Conservation (phyloP, 2,888 invertebrate genomes). For the Caenorhabditis sp. region DNA sequence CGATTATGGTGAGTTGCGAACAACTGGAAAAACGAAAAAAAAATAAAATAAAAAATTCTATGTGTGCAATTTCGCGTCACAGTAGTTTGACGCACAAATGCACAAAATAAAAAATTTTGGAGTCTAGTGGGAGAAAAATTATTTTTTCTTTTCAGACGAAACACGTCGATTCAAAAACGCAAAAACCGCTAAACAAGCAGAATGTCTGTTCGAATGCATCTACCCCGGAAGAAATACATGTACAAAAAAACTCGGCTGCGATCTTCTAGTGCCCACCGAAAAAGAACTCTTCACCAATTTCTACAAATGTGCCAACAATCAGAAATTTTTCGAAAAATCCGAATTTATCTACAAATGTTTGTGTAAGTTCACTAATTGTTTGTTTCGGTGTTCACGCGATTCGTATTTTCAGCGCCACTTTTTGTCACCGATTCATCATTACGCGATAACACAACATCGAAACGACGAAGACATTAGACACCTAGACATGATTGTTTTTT, state of each 20-base stretch:
- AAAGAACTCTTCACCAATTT: constrained; percentile 20
- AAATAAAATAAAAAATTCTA: background rate
- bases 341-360: constrained; percentile 29
- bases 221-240: constrained; percentile 35
- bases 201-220: constrained; percentile 31
- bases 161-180: constrained; percentile 18
- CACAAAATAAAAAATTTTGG: no score
- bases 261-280: constrained; percentile 30
- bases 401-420: constrained; percentile 11
- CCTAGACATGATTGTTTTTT: background rate
- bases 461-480: background rate
- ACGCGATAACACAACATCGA: background rate
- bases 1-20: constrained; percentile 16
- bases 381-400: background rate
- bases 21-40: background rate
- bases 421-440: constrained; percentile 5
- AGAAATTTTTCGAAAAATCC: constrained; percentile 11
- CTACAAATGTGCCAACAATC: constrained; percentile 14
- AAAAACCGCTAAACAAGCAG: constrained; percentile 24
- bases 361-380: constrained; percentile 16
- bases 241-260: constrained; percentile 27
- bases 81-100: no score
- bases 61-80: background rate
- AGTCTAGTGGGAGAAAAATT: no score
- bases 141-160: constrained; percentile 14